Conservation (phyloP, 2,888 invertebrate genomes). For the Phasia obesa region DNA sequence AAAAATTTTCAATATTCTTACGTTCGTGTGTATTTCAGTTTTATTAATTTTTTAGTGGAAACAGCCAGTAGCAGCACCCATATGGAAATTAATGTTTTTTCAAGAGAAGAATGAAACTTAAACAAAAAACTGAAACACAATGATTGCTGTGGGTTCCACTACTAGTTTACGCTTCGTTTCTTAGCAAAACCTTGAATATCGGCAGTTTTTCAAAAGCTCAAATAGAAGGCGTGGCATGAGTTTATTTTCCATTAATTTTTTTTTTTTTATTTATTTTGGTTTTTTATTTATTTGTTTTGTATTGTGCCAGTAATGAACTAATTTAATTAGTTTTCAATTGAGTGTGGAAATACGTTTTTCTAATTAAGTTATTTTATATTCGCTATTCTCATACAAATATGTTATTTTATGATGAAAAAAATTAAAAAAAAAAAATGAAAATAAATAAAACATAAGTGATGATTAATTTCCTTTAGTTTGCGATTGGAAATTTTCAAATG, state of each 20-base stretch:
- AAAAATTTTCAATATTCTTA: slow-evolving; percentile 47
- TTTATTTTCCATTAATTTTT: slow-evolving; percentile 28
- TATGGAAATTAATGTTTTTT: slow-evolving; percentile 47
- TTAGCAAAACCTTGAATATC: slow-evolving; percentile 63
- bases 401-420: slow-evolving; percentile 10
- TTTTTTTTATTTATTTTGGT: slow-evolving; percentile 16
- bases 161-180: slow-evolving; percentile 64
- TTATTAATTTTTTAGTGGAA: background rate
- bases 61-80: slow-evolving; percentile 36
- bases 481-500: slow-evolving; percentile 61
- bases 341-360: slow-evolving; percentile 71
- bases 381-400: slow-evolving; percentile 20
- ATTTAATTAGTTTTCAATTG: slow-evolving; percentile 71
- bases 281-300: slow-evolving; percentile 10
- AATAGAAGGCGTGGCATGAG: slow-evolving; percentile 58
- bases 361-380: slow-evolving; percentile 65
- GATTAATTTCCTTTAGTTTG: slow-evolving; percentile 47
- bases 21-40: background rate
- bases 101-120: slow-evolving; percentile 13
- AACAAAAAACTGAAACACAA: background rate
- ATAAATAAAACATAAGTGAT: slow-evolving; percentile 37
- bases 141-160: slow-evolving; percentile 25
- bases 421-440: slow-evolving; percentile 4
- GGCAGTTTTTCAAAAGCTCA: slow-evolving; percentile 46
- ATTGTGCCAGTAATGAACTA: slow-evolving; percentile 63